Evolutionary conservation across 2,797 vertebrate species (phyloP).

Genomic region (Myotis pilosus): DNA sequence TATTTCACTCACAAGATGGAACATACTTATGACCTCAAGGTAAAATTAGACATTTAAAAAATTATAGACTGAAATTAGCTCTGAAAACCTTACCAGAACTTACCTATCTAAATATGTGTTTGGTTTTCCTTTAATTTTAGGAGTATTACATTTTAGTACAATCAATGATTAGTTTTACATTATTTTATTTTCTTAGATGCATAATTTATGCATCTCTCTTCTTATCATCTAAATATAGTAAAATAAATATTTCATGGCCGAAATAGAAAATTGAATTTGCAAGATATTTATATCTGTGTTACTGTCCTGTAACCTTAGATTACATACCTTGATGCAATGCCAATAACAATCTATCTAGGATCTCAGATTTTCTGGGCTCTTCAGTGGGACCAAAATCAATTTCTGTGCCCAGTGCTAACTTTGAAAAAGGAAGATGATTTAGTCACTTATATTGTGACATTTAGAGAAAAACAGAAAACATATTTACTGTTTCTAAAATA

Average conservation of each 20-base stretch:
- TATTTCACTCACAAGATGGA: background rate
- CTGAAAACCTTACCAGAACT: background rate
- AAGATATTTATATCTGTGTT: background rate
- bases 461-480: background rate
- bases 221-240: background rate
- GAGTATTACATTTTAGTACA: background rate
- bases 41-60: constrained; percentile 46
- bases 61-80: background rate
- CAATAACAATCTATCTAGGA: background rate
- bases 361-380: background rate
- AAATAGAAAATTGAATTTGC: background rate
- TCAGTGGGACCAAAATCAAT: background rate
- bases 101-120: background rate
- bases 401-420: background rate
- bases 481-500: background rate
- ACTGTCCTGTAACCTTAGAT: background rate
- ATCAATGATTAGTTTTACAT: background rate
- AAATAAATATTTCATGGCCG: background rate
- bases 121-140: constrained; percentile 11
- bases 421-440: background rate
- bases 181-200: background rate
- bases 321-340: background rate
- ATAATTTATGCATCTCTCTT: background rate
- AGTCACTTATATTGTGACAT: background rate
- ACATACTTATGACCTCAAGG: constrained; percentile 15